A percentile compares a stretch with the other conserved stretches of the same genome.
Conservation (phyloP, 2,888 invertebrate genomes). For the Dryocosmus kuriphilus region DNA sequence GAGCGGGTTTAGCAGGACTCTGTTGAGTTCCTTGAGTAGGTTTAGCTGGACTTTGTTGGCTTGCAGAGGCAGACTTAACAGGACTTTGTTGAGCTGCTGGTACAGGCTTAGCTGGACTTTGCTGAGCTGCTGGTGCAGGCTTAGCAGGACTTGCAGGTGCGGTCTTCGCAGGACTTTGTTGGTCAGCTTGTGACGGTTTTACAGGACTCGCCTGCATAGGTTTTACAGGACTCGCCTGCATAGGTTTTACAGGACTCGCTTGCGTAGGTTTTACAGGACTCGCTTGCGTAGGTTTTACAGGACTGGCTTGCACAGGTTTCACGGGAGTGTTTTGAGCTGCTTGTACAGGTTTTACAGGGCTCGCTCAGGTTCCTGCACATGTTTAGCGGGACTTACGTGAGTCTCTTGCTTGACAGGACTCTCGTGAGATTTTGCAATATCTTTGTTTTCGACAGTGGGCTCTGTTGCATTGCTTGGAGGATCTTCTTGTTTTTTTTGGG, state of each 20-base stretch:
- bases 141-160: conserved; percentile 17
- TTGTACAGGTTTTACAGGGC: background rate
- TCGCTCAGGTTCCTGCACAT: background rate
- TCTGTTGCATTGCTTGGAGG: background rate
- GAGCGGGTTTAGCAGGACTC: conserved; percentile 38
- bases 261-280: conserved; percentile 12
- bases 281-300: conserved; percentile 12
- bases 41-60: conserved; percentile 8
- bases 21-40: conserved; percentile 35
- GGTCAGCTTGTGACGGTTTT: background rate
- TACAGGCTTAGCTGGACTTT: conserved; percentile 4
- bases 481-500: conserved; percentile 40
- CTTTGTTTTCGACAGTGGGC: conserved; percentile 29
- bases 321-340: conserved; percentile 19
- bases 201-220: background rate
- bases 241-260: conserved; percentile 7
- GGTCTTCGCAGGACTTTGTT: conserved; percentile 25
- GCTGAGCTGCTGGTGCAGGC: too few species aligned
- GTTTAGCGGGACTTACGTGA: background rate
- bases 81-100: background rate
- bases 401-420: conserved; percentile 41
- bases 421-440: conserved; percentile 33
- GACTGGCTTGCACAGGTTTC: conserved; percentile 38
- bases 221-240: too few species aligned
- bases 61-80: background rate